Percentiles rank a stretch among this genome's conserved stretches.
Evolutionary conservation across 2,888 invertebrate genomes (phyloP).

Genomic region (Pristionchus mayeri): DNA sequence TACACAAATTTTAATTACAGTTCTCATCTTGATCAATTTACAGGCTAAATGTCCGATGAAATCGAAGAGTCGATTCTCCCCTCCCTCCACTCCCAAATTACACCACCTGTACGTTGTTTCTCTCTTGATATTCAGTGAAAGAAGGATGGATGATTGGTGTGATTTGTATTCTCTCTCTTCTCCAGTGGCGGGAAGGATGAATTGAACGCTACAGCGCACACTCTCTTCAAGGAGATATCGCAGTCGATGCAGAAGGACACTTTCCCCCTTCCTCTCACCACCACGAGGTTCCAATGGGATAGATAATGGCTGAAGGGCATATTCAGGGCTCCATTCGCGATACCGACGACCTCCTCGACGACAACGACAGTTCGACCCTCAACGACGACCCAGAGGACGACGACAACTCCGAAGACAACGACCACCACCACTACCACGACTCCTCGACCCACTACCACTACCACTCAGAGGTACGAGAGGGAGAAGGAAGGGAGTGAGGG

Average conservation of each 20-base stretch:
- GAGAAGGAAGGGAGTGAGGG: neutral
- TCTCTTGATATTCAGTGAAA: too few species aligned
- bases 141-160: too few species aligned
- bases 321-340: conserved; percentile 44
- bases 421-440: conserved; percentile 52
- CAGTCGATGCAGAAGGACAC: conserved; percentile 56
- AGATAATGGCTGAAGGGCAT: too few species aligned
- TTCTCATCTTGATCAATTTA: too few species aligned
- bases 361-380: conserved; percentile 53
- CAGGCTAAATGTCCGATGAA: conserved; percentile 47
- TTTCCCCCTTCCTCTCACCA: conserved; percentile 58
- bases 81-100: neutral
- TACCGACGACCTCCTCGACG: conserved; percentile 48
- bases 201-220: conserved; percentile 33
- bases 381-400: conserved; percentile 43
- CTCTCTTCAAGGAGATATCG: conserved; percentile 44
- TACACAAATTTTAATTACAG: too few species aligned
- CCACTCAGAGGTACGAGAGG: conserved; percentile 30
- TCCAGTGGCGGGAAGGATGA: neutral
- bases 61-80: neutral
- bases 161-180: too few species aligned
- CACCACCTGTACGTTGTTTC: conserved; percentile 4
- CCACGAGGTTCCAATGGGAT: conserved; percentile 33
- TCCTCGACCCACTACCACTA: conserved; percentile 47
- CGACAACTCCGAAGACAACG: conserved; percentile 46